Percentiles rank a stretch among this genome's conserved stretches.
Conservation (phyloP, 2,113 vertebrate species). For the Atractosteus spatula region DNA sequence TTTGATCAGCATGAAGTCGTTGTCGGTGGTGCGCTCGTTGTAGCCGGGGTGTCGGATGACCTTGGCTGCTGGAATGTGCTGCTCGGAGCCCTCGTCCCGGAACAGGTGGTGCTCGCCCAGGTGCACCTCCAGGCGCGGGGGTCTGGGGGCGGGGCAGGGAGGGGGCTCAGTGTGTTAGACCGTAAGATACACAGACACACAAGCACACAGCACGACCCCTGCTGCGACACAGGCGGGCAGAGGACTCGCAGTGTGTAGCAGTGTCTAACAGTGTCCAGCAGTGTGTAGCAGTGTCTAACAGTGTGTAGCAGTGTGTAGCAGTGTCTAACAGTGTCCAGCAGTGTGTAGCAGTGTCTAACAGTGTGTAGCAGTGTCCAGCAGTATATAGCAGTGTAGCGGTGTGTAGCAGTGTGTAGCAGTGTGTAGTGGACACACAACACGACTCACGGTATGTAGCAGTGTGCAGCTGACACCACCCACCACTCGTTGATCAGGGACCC, state of each 20-base stretch:
- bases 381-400: no score
- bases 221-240: background rate
- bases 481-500: slow-evolving; percentile 35
- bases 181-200: background rate
- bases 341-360: no score
- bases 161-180: background rate
- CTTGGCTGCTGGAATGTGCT: slow-evolving; percentile 52
- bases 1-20: slow-evolving; percentile 86
- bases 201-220: background rate
- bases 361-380: no score
- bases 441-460: slow-evolving; percentile 42
- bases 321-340: background rate
- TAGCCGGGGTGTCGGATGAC: slow-evolving; percentile 65
- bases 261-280: no score
- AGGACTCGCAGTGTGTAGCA: background rate
- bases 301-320: background rate
- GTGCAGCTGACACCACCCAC: slow-evolving; percentile 40
- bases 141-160: no score
- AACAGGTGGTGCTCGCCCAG: slow-evolving; percentile 76
- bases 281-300: no score
- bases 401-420: background rate
- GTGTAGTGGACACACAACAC: background rate
- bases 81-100: slow-evolving; percentile 61
- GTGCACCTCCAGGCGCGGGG: slow-evolving; percentile 44
- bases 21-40: slow-evolving; percentile 61